Evolutionary conservation across 2,888 invertebrate species (phyloP), one percentile per base, ranked within the genome.

Genomic region (Coecobrya sp.): DNA sequence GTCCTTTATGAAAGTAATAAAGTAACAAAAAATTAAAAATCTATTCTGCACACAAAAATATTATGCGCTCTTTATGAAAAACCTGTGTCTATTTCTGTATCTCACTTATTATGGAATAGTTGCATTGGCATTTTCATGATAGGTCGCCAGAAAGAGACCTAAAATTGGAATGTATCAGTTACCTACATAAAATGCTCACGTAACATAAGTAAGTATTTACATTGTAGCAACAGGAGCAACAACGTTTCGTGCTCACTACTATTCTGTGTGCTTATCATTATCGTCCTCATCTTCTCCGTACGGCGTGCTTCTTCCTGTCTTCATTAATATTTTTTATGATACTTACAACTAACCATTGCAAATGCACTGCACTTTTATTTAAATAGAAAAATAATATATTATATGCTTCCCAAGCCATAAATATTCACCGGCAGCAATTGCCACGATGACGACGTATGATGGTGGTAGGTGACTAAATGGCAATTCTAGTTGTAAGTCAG

Each of bases 131-230:
- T 65, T 13, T 3, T 42, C 19, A 70, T 70, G 42, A 70, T 36
- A 42, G 19, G 36, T 42, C 36, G 70, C 42, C n/a, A 42, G 22
- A 70, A 70, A 70, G 36, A 36, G 36, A 36, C 70, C 42, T 76
- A 76, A 76, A 76, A 49, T 76, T 49, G 76, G 49, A 49, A 76
- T 55, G 55, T 55, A 55, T 55, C 19, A n/a, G 1, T 55, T 55
- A 55, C 2, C 55, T 55, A 55, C 19, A 0, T n/a, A 55, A 55
- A 19, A 55, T 55, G 55, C n/a, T 19, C n/a, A n/a, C n/a, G n/a
- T n/a, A n/a, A n/a, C n/a, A n/a, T n/a, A n/a, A n/a, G n/a, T n/a
- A n/a, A n/a, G n/a, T n/a, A n/a, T n/a, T n/a, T n/a, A n/a, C n/a
- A n/a, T n/a, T n/a, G 16, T 52, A 13, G 52, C 52, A 52, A 13